These are phyloP conservation scores for Spodoptera littoralis DNA, from an alignment of 2,888 invertebrate genomes.

Conservation along the genomic window DNA sequence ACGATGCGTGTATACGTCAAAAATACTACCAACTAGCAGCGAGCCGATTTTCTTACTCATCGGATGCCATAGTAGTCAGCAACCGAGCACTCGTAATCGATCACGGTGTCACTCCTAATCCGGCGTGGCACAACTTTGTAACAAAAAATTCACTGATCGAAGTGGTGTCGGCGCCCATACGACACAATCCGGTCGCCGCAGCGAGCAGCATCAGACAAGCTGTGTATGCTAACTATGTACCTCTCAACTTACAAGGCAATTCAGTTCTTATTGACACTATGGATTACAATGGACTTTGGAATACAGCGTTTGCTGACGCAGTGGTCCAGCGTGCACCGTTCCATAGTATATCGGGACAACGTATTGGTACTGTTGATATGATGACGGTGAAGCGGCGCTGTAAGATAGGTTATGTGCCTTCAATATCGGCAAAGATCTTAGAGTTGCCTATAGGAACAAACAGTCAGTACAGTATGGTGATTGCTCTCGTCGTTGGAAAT, in stretches of 20 bases:
- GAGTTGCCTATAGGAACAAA: slow-evolving; percentile 55
- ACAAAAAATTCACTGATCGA: slow-evolving; percentile 30
- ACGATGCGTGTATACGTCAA: slow-evolving; percentile 34
- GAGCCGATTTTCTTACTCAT: slow-evolving; percentile 12
- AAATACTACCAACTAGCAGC: slow-evolving; percentile 42
- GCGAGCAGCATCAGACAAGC: slow-evolving; percentile 19
- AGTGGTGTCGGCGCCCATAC: slow-evolving; percentile 39
- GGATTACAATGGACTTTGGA: slow-evolving; percentile 54
- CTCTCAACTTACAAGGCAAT: slow-evolving; percentile 37
- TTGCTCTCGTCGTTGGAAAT: slow-evolving; percentile 31
- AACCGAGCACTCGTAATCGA: slow-evolving; percentile 41
- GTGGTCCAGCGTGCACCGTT: slow-evolving; percentile 43
- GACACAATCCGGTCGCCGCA: slow-evolving; percentile 13
- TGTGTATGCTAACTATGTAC: slow-evolving; percentile 9
- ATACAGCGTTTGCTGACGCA: slow-evolving; percentile 40
- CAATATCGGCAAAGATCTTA: slow-evolving; percentile 41
- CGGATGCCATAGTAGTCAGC: slow-evolving; percentile 19
- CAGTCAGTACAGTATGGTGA: slow-evolving; percentile 43
- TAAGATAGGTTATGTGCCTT: slow-evolving; percentile 34
- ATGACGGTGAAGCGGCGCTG: slow-evolving; percentile 43
- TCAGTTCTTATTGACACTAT: slow-evolving; percentile 47
- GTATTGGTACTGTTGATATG: slow-evolving; percentile 44
- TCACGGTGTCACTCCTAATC: slow-evolving; percentile 22
- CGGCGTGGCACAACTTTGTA: slow-evolving; percentile 33
- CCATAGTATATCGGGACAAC: slow-evolving; percentile 27